Base-by-base conservation (phyloP, 2,888 invertebrate genomes). In the Cantharis rustica region DNA sequence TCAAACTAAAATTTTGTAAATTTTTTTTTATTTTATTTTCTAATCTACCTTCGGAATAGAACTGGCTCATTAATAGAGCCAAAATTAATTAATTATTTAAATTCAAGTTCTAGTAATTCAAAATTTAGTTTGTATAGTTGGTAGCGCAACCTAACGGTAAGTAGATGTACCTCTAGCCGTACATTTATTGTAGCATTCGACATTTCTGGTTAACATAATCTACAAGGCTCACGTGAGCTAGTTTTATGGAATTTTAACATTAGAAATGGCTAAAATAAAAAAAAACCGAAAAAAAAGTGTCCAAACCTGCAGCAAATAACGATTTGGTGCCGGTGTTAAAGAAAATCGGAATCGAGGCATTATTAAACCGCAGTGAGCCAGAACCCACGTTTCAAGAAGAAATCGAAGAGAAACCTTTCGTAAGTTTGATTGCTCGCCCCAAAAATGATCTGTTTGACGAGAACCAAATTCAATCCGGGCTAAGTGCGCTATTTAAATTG, bases 401-500 rank as follows among this genome's bases (percentile, higher is more conserved):
- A n/a, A 9, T 0, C n/a, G 47, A 47, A 5, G n/a, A 47, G n/a
- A 47, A n/a, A 0, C 9, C 47, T n/a, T n/a, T 47, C 0, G n/a
- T 7, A 7, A n/a, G 9, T 47, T 47, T 47, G n/a, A 0, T 47
- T 4, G 2, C 7, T 47, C n/a, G 7, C 0, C n/a, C 47, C 47
- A 47, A 47, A 7, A 47, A 5, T 7, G 7, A n/a, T n/a, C 9
- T n/a, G 11, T 26, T 16, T 11, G 23, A 73, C 23, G 77, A 84
- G n/a, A 84, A 75, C 0, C 79, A 79, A 79, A 80, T 88, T 71
- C 13, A 81, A 64, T 82, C 85, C 47, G 86, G 86, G 23, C 82
- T 89, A 13, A 80, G 80, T n/a, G 86, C 86, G 2, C 80, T 89
- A 23, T 84, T 88, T 16, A 85, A 87, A 76, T 81, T 89, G 16